Evolutionary conservation across 2,113 vertebrate species (phyloP), one percentile per base, ranked within the genome.

Genomic region (Astatotilapia flaviijosephi): DNA sequence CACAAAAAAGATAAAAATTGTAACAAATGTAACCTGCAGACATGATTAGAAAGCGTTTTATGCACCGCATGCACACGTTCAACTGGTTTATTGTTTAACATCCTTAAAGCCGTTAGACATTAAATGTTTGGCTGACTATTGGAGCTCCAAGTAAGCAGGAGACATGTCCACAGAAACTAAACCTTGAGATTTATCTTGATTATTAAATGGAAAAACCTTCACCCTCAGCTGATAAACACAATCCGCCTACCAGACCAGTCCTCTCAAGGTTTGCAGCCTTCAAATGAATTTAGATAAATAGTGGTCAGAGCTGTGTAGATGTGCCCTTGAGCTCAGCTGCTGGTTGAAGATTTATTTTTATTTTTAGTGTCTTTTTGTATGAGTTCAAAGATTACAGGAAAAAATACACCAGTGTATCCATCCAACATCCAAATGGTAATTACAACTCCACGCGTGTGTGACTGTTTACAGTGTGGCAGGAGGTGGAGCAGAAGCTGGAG

Each of bases 401-500:
- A 19, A 77, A 33, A 51, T 8, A 49, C 15, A 8, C 26, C 9
- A n/a, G 7, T 62, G 56, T n/a, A 33, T 17, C 19, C 19, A 23
- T n/a, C 8, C 7, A 17, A 19, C 40, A 47, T 75, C 40, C 9
- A 51, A 31, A 49, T 51, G 47, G 73, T 19, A 77, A 33, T 51
- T 33, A 0, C 42, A 19, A 28, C 73, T 62, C 17, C 58, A 62
- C 9, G 2, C 5, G 5, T 28, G 15, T 82, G 47, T 35, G 45
- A 33, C 28, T 13, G 28, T 45, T 55, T 82, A 45, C 93, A 99
- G 98, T 97, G 58, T 99, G 98, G 98, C 98, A 98, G 94, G 97
- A 98, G 89, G 97, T 99, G 89, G 97, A 98, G 90, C 97, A 97
- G 95, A 97, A 97, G 93, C 94, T 99, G 81, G 95, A 88, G 45